Percentiles rank a stretch among this genome's conserved stretches.
These are phyloP conservation scores for Salvelinus fontinalis DNA, from an alignment of 2,113 vertebrate species.

Conservation along the genomic window DNA sequence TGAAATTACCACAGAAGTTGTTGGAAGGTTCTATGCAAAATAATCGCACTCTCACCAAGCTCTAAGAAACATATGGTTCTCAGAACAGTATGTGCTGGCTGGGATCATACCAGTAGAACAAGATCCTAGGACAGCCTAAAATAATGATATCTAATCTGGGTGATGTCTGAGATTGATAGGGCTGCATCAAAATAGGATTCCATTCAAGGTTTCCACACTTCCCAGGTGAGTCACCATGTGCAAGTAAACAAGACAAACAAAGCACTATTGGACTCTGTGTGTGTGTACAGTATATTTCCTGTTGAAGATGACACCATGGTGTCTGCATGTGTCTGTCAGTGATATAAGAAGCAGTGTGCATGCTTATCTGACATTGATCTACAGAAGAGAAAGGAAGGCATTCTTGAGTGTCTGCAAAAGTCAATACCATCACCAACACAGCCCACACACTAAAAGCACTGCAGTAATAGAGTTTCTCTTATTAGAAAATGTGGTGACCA, in stretches of 20 bases:
- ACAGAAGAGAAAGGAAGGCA: background rate
- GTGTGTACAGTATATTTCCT: background rate
- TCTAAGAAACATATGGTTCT: too few relatives aligned
- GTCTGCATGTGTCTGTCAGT: background rate
- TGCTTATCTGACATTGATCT: background rate
- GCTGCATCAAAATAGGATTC: constrained; percentile 7
- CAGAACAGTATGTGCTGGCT: too few relatives aligned
- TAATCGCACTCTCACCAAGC: too few relatives aligned
- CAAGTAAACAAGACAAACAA: background rate
- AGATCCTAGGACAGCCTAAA: background rate
- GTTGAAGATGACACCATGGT: too few relatives aligned
- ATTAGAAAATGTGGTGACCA: too few relatives aligned
- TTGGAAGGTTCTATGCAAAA: too few relatives aligned
- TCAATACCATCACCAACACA: background rate
- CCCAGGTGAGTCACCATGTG: background rate
- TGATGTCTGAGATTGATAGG: constrained; percentile 46
- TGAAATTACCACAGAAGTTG: too few relatives aligned
- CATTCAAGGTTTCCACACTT: background rate
- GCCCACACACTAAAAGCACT: too few relatives aligned
- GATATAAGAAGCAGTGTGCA: background rate
- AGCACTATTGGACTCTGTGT: background rate
- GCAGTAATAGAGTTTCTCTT: too few relatives aligned
- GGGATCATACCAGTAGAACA: background rate
- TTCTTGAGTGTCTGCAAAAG: background rate
- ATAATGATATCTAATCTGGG: constrained; percentile 28